Evolutionary conservation across 2,113 vertebrate genomes (phyloP).

Genomic region (Cheirogaleus medius): DNA sequence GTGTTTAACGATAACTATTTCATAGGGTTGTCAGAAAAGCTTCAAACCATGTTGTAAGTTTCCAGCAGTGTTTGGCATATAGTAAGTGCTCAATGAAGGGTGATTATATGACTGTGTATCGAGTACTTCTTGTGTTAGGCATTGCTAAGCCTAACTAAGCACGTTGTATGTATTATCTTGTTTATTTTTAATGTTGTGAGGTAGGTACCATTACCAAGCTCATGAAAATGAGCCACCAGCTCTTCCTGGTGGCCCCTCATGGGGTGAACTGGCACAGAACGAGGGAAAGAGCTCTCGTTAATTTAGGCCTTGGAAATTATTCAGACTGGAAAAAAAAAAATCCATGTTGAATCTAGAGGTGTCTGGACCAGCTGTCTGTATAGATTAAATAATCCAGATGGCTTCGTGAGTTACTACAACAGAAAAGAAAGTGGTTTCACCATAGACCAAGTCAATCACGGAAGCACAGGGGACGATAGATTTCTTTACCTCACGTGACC

Average conservation of each 20-base stretch:
- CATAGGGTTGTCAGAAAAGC: neutral
- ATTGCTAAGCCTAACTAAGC: too few species aligned
- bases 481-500: constrained; percentile 57
- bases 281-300: neutral
- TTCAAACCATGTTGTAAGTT: neutral
- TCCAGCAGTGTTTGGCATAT: neutral
- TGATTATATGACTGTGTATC: neutral
- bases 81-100: neutral
- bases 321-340: neutral
- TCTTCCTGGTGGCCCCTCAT: neutral
- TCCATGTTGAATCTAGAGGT: neutral
- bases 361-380: neutral
- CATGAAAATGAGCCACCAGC: neutral
- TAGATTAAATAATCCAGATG: constrained; percentile 31
- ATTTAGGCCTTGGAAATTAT: constrained; percentile 13
- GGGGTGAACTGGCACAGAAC: neutral
- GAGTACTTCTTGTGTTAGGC: neutral
- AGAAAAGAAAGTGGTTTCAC: neutral
- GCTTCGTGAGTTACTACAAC: neutral
- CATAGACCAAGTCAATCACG: neutral
- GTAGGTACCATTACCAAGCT: neutral
- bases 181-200: neutral
- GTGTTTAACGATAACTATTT: neutral
- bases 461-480: constrained; percentile 7
- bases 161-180: neutral